Evolutionary conservation across 2,113 vertebrate species (phyloP).

Genomic region (Menidia beryllina): DNA sequence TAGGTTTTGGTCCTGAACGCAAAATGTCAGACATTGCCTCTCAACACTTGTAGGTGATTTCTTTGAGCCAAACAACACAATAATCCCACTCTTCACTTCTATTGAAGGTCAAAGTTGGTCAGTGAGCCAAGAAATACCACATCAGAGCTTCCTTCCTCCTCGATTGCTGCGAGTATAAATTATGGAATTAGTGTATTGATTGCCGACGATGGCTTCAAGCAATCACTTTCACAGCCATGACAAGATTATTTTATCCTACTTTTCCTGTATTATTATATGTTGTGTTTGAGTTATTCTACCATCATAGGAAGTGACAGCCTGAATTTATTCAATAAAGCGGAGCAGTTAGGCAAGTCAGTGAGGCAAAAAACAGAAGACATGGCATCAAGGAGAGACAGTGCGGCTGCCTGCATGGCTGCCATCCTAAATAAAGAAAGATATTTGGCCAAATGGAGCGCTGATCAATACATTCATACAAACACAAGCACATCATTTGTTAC

Average conservation of each 20-base stretch:
- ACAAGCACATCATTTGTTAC: conserved; percentile 83
- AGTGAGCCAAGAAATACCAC: conserved; percentile 99
- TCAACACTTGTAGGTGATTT: conserved; percentile 94
- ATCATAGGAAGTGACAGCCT: conserved; percentile 98
- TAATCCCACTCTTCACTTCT: conserved; percentile 92
- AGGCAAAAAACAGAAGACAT: conserved; percentile 88
- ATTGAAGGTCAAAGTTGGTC: conserved; percentile 99
- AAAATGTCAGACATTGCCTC: conserved; percentile 88
- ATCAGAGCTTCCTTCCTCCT: conserved; percentile 96
- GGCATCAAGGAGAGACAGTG: conserved; percentile 79
- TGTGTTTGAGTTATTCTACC: conserved; percentile 99
- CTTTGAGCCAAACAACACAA: conserved; percentile 90
- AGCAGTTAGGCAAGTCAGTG: conserved; percentile 96
- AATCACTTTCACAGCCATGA: conserved; percentile 99
- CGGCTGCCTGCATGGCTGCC: conserved; percentile 81
- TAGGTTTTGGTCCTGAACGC: conserved; percentile 84
- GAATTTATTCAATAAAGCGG: conserved; percentile 99
- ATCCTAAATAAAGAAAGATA: conserved; percentile 84
- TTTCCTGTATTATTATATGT: conserved; percentile 99
- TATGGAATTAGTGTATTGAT: conserved; percentile 99
- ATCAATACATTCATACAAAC: conserved; percentile 97
- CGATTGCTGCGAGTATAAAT: conserved; percentile 96
- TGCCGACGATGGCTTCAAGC: conserved; percentile 93
- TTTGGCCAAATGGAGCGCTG: conserved; percentile 87
- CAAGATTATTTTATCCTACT: conserved; percentile 99